Evolutionary conservation across 2,888 invertebrate species (phyloP), one percentile per base, ranked within the genome.

Genomic region (Eilema caniola): DNA sequence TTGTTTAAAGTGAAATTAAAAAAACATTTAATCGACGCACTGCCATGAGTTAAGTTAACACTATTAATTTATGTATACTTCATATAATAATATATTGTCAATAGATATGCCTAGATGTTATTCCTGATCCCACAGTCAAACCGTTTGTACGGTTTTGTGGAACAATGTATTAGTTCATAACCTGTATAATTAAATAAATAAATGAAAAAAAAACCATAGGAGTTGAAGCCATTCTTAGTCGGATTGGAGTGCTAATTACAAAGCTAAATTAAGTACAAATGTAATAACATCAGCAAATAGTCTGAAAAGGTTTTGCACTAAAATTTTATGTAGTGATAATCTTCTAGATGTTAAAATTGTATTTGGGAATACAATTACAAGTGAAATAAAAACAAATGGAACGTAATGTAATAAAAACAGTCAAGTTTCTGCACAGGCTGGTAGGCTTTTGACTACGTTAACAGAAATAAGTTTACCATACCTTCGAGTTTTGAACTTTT

Each of bases 351-450:
- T 71, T 71, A 70, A 71, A 76, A 69, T 76, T 75, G 75, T 76
- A 82, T 82, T 82, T 82, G 75, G 82, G 78, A 78, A 77, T 63
- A 72, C 76, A 67, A 77, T 83, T 83, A 76, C 71, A 64, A 75
- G 75, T 76, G 67, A 80, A 80, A 82, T 83, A 76, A 78, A 80
- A 83, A 72, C 73, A 80, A 82, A 83, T 82, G 82, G 75, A 70
- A 76, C 78, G 83, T 82, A 83, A 82, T 78, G 70, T 80, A 83
- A 83, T 82, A 72, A 76, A 70, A 82, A 74, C 80, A 82, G 78
- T 74, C 68, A n/a, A 67, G 78, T 73, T 73, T 82, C 80, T 83
- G 70, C 74, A 77, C 71, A 73, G 73, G 75, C 74, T 79, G 82
- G 71, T 76, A 74, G 70, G 14, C 24, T 16, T 28, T 74, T 41